Evolutionary conservation across 2,113 vertebrate genomes (phyloP), one percentile per base, ranked within the genome.

Genomic region (Mungos mungo): DNA sequence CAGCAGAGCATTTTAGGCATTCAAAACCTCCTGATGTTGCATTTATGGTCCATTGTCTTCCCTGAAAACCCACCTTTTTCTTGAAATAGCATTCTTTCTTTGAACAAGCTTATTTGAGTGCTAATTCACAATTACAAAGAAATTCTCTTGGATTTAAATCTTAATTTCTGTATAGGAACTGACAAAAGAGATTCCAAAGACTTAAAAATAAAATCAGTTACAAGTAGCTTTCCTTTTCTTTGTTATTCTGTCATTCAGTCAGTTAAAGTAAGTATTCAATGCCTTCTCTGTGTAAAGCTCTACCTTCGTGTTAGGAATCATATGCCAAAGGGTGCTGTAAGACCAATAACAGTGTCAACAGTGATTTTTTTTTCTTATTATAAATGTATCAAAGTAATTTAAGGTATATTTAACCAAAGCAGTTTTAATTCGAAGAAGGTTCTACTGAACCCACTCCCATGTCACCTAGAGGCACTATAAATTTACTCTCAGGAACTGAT

Each of bases 141-240:
- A 79, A 93, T 87, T 96, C 1, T 68, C 33, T 84, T 83, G 23
- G 33, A 89, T 72, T 96, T 97, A 92, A 95, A 90, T 63, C 27
- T 86, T 93, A 60, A n/a, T 82, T 86, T 71, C 33, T 60, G 1
- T 33, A 29, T 68, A 90, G 81, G 52, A 79, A 88, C 23, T n/a
- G n/a, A 90, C 2, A 4, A 77, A 50, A 76, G n/a, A 91, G 23
- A 95, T 86, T 86, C 52, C 45, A 57, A 92, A 90, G 4, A 90
- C 7, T 2, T 23, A 83, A 35, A 90, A 85, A 63, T 63, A 41
- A 89, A 95, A 83, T 82, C 13, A 83, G 23, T 41, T 91, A 87
- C 27, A 89, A 65, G 38, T 68, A 29, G 15, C 19, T 88, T 19
- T 35, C 23, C 35, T 45, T 91, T 90, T 14, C 27, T 9, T 81